Conservation (phyloP, 2,888 invertebrate genomes). For the Hesperia comma region DNA sequence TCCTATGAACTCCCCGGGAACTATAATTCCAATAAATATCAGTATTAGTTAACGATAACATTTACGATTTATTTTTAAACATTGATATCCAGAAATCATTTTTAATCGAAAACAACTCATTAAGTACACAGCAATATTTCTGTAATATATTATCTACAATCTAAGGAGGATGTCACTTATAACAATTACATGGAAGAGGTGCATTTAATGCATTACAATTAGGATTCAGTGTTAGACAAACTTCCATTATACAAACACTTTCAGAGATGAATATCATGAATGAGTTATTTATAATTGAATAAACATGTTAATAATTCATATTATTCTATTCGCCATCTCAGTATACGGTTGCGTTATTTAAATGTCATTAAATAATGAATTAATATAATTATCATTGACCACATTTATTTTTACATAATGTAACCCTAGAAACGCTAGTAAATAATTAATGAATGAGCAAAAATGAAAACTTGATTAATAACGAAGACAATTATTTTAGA, state of each 20-base stretch:
- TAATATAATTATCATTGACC: not conserved
- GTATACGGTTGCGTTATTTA: not conserved
- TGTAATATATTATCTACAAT: constrained; percentile 29
- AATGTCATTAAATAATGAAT: not conserved
- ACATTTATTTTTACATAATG: not conserved
- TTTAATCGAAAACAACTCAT: constrained; percentile 10
- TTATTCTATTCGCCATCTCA: not conserved
- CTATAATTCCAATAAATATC: constrained; percentile 3
- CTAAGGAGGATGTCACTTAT: constrained; percentile 18
- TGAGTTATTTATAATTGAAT: constrained; percentile 17
- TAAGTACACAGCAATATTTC: constrained; percentile 19
- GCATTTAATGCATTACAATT: constrained; percentile 29
- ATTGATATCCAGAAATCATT: not conserved
- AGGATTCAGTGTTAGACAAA: not conserved
- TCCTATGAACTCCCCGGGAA: not conserved
- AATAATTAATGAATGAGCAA: no score
- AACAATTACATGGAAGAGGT: constrained; percentile 29
- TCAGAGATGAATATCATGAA: not conserved
- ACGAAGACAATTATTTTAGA: no score
- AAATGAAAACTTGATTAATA: no score
- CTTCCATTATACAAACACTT: constrained; percentile 19
- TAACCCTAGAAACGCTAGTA: no score
- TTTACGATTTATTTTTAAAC: not conserved
- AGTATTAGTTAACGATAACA: constrained; percentile 1
- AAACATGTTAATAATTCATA: constrained; percentile 15